Percentiles rank a stretch among this genome's conserved stretches.
Conservation (phyloP, 2,888 invertebrate species). For the Latheticus oryzae region DNA sequence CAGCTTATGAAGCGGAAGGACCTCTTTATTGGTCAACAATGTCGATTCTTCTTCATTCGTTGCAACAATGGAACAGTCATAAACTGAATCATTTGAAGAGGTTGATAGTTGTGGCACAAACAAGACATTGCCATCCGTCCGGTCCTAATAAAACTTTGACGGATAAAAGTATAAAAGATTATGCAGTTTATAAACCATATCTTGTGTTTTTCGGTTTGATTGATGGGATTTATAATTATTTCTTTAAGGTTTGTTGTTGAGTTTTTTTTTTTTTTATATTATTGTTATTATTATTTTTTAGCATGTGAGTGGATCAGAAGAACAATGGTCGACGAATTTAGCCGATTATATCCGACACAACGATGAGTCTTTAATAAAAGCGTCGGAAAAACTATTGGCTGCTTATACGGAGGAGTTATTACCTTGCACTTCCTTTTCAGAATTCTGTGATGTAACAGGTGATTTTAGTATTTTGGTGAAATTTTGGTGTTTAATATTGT, state of each 20-base stretch:
- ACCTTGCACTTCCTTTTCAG: conserved; percentile 89
- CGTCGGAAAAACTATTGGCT: conserved; percentile 84
- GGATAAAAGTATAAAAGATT: conserved; percentile 72
- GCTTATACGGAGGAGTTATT: conserved; percentile 89
- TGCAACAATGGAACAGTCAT: conserved; percentile 80
- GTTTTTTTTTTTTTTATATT: conserved; percentile 26
- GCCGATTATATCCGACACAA: conserved; percentile 95
- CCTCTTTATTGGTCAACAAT: conserved; percentile 90
- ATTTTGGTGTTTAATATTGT: conserved; percentile 18
- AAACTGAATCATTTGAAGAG: conserved; percentile 81
- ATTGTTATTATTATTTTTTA: too few relatives aligned
- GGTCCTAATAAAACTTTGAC: conserved; percentile 71
- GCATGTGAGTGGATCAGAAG: conserved; percentile 78
- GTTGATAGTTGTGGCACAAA: conserved; percentile 82
- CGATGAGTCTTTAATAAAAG: conserved; percentile 90
- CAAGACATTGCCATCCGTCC: conserved; percentile 74
- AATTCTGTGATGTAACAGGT: conserved; percentile 94
- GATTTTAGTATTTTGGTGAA: conserved; percentile 44
- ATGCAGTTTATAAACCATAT: conserved; percentile 85
- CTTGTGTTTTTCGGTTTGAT: conserved; percentile 88
- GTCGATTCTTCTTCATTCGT: conserved; percentile 82
- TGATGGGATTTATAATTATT: conserved; percentile 84
- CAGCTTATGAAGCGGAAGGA: conserved; percentile 90
- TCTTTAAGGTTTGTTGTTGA: conserved; percentile 79
- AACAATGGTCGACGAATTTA: conserved; percentile 89